Percentiles rank a stretch among this genome's conserved stretches.
Evolutionary conservation across 37 sponge, comb jelly and placozoan genomes (phyloP).

Genomic region (Crambe crambe): DNA sequence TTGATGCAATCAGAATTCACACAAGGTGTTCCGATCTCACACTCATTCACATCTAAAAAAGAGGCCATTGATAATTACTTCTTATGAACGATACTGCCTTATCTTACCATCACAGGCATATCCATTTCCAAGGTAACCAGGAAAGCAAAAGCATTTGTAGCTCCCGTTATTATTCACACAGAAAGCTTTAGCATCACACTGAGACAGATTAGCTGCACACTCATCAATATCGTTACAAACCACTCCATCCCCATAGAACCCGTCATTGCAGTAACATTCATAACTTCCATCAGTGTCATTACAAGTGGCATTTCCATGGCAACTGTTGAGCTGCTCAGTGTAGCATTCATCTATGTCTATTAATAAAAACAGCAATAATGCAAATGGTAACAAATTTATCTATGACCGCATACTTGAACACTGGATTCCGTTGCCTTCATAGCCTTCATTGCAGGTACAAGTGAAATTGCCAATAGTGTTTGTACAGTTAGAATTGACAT

Average conservation of each 20-base stretch:
- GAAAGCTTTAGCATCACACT: neutral
- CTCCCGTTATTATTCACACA: neutral
- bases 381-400: neutral
- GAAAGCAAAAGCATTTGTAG: constrained; percentile 9
- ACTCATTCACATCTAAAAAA: constrained; percentile 13
- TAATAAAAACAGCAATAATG: too few relatives aligned
- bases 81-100: neutral
- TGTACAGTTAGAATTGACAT: constrained; percentile 14
- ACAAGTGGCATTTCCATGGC: constrained; percentile 21
- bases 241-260: constrained; percentile 20
- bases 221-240: constrained; percentile 4
- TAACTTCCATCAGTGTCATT: constrained; percentile 60
- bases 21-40: neutral
- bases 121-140: constrained; percentile 24
- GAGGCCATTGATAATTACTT: neutral
- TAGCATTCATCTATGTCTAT: constrained; percentile 70
- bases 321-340: neutral
- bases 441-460: constrained; percentile 48
- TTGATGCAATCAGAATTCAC: neutral
- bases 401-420: constrained; percentile 5
- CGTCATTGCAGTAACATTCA: constrained; percentile 32
- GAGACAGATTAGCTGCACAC: neutral
- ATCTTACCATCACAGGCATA: neutral
- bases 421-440: neutral
- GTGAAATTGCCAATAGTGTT: constrained; percentile 27